Conservation (phyloP, 2,113 vertebrate genomes). For the Tachycineta bicolor region DNA sequence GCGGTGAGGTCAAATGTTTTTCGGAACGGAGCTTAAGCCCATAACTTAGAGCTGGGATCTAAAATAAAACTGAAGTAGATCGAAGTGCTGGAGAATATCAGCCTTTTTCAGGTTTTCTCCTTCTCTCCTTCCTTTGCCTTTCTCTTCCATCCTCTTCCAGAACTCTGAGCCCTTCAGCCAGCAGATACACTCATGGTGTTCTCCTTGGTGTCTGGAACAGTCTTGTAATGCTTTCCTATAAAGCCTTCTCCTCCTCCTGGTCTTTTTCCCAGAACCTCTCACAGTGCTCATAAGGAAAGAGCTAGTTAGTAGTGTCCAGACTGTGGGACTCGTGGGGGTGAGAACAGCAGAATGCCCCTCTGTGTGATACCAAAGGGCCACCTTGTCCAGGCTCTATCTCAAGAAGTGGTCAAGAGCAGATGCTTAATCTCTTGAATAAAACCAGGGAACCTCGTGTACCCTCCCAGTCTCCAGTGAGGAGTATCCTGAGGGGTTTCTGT, state of each 20-base stretch:
- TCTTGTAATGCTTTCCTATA: background rate
- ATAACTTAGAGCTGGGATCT: background rate
- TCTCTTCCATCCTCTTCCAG: background rate
- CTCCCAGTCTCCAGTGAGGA: background rate
- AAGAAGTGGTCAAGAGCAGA: background rate
- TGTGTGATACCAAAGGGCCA: background rate
- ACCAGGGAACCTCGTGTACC: background rate
- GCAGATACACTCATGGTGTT: background rate
- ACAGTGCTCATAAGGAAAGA: background rate
- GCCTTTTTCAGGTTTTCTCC: background rate
- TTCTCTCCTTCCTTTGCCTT: background rate
- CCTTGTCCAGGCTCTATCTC: background rate
- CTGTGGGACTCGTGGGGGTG: rapidly evolving
- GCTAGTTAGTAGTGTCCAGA: background rate
- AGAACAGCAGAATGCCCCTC: background rate
- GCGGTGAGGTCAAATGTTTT: background rate
- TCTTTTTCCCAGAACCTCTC: background rate
- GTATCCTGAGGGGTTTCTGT: background rate
- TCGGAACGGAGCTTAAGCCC: background rate
- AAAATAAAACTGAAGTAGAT: background rate
- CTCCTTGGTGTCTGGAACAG: background rate
- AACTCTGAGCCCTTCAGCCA: background rate
- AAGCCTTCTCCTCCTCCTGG: background rate
- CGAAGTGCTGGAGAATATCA: background rate
- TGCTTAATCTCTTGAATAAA: background rate